Evolutionary conservation across 37 sponge, comb jelly and placozoan species (phyloP).

Genomic region (Chondrosia reniformis): DNA sequence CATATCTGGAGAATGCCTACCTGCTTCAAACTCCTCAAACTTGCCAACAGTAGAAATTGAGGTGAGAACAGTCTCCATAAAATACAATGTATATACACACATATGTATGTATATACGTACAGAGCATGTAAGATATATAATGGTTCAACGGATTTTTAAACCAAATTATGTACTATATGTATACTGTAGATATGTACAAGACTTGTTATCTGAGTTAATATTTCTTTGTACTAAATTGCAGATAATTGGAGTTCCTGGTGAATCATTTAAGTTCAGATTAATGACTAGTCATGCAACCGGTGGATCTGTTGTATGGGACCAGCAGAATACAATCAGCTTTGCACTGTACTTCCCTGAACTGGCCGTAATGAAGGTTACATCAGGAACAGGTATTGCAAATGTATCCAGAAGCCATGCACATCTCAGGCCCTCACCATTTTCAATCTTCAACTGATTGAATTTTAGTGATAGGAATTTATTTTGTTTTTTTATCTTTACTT

Average conservation of each 20-base stretch:
- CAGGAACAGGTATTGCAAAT: neutral
- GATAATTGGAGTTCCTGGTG: conserved; percentile 27
- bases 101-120: neutral
- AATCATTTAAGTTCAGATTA: conserved; percentile 27
- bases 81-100: neutral
- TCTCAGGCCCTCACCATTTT: no score
- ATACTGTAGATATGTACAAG: no score
- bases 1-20: neutral
- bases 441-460: no score
- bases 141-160: no score
- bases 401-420: neutral
- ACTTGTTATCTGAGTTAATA: no score
- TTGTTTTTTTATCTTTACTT: no score
- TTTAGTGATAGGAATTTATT: no score
- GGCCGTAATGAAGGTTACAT: neutral
- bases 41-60: conserved; percentile 18
- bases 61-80: neutral
- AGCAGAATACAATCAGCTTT: conserved; percentile 4
- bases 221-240: neutral
- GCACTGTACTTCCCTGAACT: conserved; percentile 10
- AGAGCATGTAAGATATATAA: no score
- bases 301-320: conserved; percentile 24
- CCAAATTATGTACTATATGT: no score
- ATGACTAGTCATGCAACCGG: conserved; percentile 20
- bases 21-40: neutral